Evolutionary conservation across 2,888 invertebrate genomes (phyloP).

Genomic region (Archaeoteleia sp.): DNA sequence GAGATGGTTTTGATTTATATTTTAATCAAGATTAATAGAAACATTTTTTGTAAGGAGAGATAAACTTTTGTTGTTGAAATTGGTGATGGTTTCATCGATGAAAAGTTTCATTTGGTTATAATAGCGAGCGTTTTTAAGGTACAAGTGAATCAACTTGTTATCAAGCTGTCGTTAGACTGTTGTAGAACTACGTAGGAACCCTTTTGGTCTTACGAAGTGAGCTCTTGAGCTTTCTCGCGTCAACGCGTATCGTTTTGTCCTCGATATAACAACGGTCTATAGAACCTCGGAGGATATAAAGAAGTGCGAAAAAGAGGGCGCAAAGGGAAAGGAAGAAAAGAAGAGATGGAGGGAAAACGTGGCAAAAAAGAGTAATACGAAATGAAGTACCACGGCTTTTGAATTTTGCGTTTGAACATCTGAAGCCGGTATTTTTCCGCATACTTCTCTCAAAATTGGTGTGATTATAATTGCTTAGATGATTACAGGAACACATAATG

Average conservation of each 20-base stretch:
- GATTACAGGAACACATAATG: constrained; percentile 22
- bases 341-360: constrained; percentile 15
- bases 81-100: no score
- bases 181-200: not conserved
- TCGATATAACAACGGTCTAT: constrained; percentile 40
- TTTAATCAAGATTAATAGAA: no score
- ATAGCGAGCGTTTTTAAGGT: no score
- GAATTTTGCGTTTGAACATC: constrained; percentile 32
- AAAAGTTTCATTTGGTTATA: no score
- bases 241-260: constrained; percentile 45
- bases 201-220: constrained; percentile 32
- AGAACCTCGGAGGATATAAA: constrained; percentile 34
- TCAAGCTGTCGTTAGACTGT: constrained; percentile 2
- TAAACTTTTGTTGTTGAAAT: no score
- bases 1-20: no score
- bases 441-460: constrained; percentile 30
- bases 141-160: not conserved
- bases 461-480: constrained; percentile 29
- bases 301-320: constrained; percentile 36
- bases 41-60: no score
- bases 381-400: constrained; percentile 44
- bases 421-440: constrained; percentile 27
- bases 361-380: constrained; percentile 34
- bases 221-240: constrained; percentile 34
- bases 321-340: constrained; percentile 43